Evolutionary conservation across 2,888 invertebrate species (phyloP), one percentile per base, ranked within the genome.

Genomic region (Epinotia bilunana): DNA sequence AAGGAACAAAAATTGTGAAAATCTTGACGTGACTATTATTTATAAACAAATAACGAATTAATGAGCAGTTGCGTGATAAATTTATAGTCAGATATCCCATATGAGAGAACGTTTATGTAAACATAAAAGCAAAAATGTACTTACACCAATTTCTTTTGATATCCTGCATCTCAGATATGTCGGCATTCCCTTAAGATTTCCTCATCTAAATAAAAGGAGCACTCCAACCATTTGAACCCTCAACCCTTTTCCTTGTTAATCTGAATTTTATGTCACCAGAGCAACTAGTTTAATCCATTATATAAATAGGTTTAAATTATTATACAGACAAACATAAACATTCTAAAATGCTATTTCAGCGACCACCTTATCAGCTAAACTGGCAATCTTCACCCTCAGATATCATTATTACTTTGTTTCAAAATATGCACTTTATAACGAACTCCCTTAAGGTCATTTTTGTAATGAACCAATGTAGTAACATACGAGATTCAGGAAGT

Each of bases 331-430:
- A 72, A 43, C 43, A 55, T 62, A 57, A 63, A 63, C 39, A 63
- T 57, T 72, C 62, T 72, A 57, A 72, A 72, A 63, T 63, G 63
- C 63, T 55, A 55, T 72, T 72, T 72, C 71, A 72, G 71, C 71
- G 43, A 33, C 71, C 55, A n/a, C 62, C 33, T 72, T 72, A 72
- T 63, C 71, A 72, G 23, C 16, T 13, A 28, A 3, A 6, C 23
- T 58, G 23, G 12, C 2, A 12, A 23, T 58, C 23, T 16, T 20
- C 23, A 16, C 1, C 58, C 18, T 28, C 58, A 57, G 1, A 4
- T 18, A 11, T 13, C 23, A 20, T 13, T 4, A 23, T 11, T 58
- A 58, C 13, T 5, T 58, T 13, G 3, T 23, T 23, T 23, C 12
- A 11, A 12, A 58, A 12, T 23, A 23, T 58, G 16, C 13, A 58